Evolutionary conservation across 1,140 invertebrate genomes (phyloP), one percentile per base, ranked within the genome.

Genomic region (Saccostrea glomerata): DNA sequence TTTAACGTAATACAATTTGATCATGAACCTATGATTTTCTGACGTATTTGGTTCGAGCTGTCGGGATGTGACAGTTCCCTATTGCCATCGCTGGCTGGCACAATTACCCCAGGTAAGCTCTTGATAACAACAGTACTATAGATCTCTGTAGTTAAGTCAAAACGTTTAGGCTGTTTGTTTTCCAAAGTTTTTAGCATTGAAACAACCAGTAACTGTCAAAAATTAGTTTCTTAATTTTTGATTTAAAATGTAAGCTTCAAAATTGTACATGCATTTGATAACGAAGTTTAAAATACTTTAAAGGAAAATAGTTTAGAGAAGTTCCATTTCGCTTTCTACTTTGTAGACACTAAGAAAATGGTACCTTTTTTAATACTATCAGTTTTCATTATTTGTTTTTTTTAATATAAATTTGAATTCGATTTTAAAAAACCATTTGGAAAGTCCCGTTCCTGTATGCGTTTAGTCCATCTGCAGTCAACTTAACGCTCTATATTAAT

Each of bases 71-170:
- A 77, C 70, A 77, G 70, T 36, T 36, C 15, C 7, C 7, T 25
- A 13, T 15, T 15, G 70, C 13, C 11, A 30, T 77, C 23, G 70
- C 70, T 30, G 25, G 70, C 70, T 12, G 11, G 30, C 25, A 77
- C 70, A 30, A 4, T 77, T 77, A 77, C 70, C 60, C 70, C 25
- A 77, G 70, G 70, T 77, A 77, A 77, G 70, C 70, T 36, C 13
- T 9, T 15, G 70, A 15, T 25, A 63, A 17, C 58, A 63, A n/a
- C 15, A 20, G 15, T 63, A 15, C 17, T 63, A 20, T 63, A 36
- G 30, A 36, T 36, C 30, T 36, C 30, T 47, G 0, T 47, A 47
- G 47, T 47, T 47, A 1, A 47, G 47, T 47, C 5, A 47, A 6
- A 47, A 47, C 6, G 5, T 6, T 6, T 47, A 47, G 47, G 47